Evolutionary conservation across 2,797 vertebrate genomes (phyloP).

Genomic region (Aratinga solstitialis): DNA sequence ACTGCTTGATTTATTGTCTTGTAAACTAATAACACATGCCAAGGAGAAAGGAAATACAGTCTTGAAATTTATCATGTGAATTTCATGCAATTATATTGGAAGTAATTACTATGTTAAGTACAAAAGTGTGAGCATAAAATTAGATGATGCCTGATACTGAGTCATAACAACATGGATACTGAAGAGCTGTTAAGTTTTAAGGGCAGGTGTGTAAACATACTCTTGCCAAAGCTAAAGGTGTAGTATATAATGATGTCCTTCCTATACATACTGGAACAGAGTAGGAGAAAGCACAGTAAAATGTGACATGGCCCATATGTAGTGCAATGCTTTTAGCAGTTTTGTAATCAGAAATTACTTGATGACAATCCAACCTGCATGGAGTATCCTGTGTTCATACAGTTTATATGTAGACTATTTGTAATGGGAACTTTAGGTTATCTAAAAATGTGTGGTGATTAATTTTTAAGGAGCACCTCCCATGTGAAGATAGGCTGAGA

Average conservation of each 20-base stretch:
- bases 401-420: background rate
- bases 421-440: background rate
- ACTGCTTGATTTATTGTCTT: background rate
- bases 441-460: background rate
- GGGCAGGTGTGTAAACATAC: background rate
- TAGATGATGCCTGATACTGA: background rate
- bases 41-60: background rate
- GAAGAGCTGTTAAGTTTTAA: background rate
- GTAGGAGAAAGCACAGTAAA: background rate
- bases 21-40: background rate
- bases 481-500: too few species aligned
- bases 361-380: background rate
- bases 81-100: background rate
- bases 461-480: background rate
- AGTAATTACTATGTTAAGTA: background rate
- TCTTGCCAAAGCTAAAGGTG: background rate
- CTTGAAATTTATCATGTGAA: background rate
- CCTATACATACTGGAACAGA: background rate
- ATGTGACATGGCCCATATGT: background rate
- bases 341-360: background rate
- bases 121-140: background rate
- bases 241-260: background rate
- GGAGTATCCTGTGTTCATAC: fast-evolving
- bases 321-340: background rate
- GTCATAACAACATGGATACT: background rate